A percentile compares a stretch with the other conserved stretches of the same genome.
Evolutionary conservation across 2,888 invertebrate species (phyloP).

Genomic region (Callyntrura guangdongensis): DNA sequence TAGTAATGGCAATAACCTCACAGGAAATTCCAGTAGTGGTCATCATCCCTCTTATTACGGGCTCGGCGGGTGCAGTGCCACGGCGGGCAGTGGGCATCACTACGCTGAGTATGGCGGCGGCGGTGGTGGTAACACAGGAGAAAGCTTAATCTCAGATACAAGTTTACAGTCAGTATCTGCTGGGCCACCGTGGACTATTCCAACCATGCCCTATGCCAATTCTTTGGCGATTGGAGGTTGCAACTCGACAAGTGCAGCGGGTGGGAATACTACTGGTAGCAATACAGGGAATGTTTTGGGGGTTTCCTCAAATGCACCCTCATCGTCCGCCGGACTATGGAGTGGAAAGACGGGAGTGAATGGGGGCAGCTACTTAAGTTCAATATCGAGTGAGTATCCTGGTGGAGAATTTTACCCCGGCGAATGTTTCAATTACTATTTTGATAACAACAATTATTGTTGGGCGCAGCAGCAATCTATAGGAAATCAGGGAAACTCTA

Average conservation of each 20-base stretch:
- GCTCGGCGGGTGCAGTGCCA: background rate
- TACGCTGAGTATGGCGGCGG: slow-evolving; percentile 53
- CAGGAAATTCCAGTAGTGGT: background rate
- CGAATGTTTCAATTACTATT: slow-evolving; percentile 74
- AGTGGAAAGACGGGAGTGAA: slow-evolving; percentile 12
- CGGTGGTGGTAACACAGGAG: slow-evolving; percentile 28
- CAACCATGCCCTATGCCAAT: slow-evolving; percentile 68
- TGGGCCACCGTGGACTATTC: slow-evolving; percentile 71
- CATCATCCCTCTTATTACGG: slow-evolving; percentile 1
- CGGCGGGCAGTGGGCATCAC: slow-evolving; percentile 23
- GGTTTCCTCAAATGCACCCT: background rate
- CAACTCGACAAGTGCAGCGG: background rate
- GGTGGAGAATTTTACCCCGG: slow-evolving; percentile 41
- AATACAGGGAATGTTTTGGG: slow-evolving; percentile 26
- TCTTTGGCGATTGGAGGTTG: slow-evolving; percentile 5
- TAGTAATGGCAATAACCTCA: slow-evolving; percentile 7
- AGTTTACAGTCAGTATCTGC: slow-evolving; percentile 55
- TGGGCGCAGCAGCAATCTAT: slow-evolving; percentile 66
- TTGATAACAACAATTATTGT: slow-evolving; percentile 73
- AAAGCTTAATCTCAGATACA: slow-evolving; percentile 59
- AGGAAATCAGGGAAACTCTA: slow-evolving; percentile 11
- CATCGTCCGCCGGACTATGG: slow-evolving; percentile 37
- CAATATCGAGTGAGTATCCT: slow-evolving; percentile 59
- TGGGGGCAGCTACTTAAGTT: slow-evolving; percentile 53
- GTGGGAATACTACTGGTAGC: background rate